Percentiles rank a stretch among this genome's conserved stretches.
phyloP scores from a whole-genome alignment of 2,888 invertebrate species.

The Zeuzera pyrina region DNA sequence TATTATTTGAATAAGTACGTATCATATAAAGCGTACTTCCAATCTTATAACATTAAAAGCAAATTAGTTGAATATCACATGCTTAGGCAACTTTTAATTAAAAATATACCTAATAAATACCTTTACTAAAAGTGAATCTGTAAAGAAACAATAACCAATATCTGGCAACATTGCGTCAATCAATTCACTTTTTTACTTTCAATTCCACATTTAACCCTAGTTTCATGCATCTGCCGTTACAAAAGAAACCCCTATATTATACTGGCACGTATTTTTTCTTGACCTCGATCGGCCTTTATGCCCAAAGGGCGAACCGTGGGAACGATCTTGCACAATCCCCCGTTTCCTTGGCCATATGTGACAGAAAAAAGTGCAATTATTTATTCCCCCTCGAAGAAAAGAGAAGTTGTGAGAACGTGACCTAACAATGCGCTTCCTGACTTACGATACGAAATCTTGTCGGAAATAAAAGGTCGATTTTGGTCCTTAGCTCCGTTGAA shows the following conservation, averaged over 20 bases:
- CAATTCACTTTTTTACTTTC: conserved; percentile 50
- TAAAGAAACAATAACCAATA: too few relatives aligned
- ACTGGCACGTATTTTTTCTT: conserved; percentile 68
- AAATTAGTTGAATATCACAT: too few relatives aligned
- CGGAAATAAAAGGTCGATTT: conserved; percentile 26
- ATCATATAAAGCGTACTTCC: too few relatives aligned
- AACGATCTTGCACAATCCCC: conserved; percentile 65
- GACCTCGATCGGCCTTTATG: conserved; percentile 65
- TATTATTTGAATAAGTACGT: too few relatives aligned
- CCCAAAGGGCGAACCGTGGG: conserved; percentile 68
- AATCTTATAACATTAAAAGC: too few relatives aligned
- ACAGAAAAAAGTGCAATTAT: conserved; percentile 74
- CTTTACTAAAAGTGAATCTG: too few relatives aligned
- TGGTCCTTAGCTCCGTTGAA: conserved; percentile 35
- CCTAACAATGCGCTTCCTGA: conserved; percentile 72
- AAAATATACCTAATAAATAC: too few relatives aligned
- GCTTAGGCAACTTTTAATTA: too few relatives aligned
- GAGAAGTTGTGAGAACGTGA: conserved; percentile 73
- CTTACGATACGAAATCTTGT: conserved; percentile 60
- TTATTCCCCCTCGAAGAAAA: conserved; percentile 71
- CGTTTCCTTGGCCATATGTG: conserved; percentile 71
- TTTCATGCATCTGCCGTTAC: conserved; percentile 60
- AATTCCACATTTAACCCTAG: conserved; percentile 65
- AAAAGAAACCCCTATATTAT: conserved; percentile 63
- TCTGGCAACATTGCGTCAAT: too few relatives aligned